Evolutionary conservation across 2,888 invertebrate genomes (phyloP).

Genomic region (Eupithecia centaureata): DNA sequence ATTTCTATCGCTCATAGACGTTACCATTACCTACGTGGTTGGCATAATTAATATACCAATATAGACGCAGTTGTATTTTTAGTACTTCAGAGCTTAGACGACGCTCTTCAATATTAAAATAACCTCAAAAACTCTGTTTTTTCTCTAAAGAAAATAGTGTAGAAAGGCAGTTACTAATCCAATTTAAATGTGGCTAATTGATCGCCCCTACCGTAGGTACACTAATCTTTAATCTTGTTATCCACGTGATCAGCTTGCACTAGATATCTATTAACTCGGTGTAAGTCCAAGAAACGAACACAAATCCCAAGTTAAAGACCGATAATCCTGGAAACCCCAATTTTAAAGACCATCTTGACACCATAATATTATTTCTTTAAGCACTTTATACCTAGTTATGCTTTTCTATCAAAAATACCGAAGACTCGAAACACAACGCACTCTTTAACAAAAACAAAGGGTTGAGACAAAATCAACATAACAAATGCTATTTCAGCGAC

Average conservation of each 20-base stretch:
- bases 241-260: constrained; percentile 46
- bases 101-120: background rate
- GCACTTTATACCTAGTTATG: too few species aligned
- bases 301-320: constrained; percentile 16
- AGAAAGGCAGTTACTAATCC: constrained; percentile 36
- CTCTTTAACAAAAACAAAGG: constrained; percentile 7
- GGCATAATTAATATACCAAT: too few species aligned
- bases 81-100: background rate
- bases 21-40: background rate
- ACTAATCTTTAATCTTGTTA: constrained; percentile 60
- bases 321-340: constrained; percentile 10
- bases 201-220: constrained; percentile 41
- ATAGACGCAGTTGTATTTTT: too few species aligned
- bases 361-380: constrained; percentile 6
- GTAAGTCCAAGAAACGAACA: constrained; percentile 29
- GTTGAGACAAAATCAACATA: constrained; percentile 7
- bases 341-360: constrained; percentile 6
- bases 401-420: background rate
- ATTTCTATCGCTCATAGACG: background rate
- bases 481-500: background rate
- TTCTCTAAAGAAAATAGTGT: constrained; percentile 15
- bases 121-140: background rate
- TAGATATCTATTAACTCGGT: constrained; percentile 36
- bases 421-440: background rate
- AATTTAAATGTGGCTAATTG: constrained; percentile 45